Evolutionary conservation across 2,113 vertebrate genomes (phyloP).

Genomic region (Rostratula benghalensis): DNA sequence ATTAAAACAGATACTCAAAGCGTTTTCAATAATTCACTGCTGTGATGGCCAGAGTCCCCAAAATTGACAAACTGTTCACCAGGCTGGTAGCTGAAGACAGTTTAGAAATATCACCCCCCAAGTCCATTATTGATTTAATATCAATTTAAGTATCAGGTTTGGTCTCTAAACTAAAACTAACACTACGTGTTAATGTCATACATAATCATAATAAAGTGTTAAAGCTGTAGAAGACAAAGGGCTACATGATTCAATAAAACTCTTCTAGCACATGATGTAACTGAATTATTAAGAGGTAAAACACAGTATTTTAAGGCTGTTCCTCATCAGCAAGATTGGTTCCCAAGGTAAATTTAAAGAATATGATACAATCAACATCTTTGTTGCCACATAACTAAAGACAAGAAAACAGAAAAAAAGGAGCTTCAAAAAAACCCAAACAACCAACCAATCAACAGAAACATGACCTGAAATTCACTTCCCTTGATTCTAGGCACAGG

Average conservation of each 20-base stretch:
- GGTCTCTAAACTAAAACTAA: not conserved
- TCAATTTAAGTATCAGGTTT: not conserved
- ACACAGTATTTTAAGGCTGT: not conserved
- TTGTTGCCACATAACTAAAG: not conserved
- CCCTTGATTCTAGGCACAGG: not conserved
- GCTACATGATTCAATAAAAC: not conserved
- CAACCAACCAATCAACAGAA: not conserved
- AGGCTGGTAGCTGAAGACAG: not conserved
- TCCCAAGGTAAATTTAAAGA: not conserved
- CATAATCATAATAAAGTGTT: not conserved
- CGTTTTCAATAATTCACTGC: not conserved
- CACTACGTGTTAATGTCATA: not conserved
- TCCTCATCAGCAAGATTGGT: not conserved
- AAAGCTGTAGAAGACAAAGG: not conserved
- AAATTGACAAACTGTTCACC: not conserved
- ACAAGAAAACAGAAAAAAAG: not conserved
- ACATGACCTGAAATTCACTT: not conserved
- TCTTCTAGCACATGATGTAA: not conserved
- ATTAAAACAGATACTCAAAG: not conserved
- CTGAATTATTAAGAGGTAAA: not conserved
- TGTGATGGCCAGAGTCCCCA: not conserved
- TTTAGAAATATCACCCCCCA: not conserved
- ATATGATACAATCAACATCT: not conserved
- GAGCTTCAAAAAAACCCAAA: not conserved
- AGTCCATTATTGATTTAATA: not conserved